A percentile compares a stretch with the other conserved stretches of the same genome.
Evolutionary conservation across 1,140 invertebrate species (phyloP).

Genomic region (Diploscapter pachys): DNA sequence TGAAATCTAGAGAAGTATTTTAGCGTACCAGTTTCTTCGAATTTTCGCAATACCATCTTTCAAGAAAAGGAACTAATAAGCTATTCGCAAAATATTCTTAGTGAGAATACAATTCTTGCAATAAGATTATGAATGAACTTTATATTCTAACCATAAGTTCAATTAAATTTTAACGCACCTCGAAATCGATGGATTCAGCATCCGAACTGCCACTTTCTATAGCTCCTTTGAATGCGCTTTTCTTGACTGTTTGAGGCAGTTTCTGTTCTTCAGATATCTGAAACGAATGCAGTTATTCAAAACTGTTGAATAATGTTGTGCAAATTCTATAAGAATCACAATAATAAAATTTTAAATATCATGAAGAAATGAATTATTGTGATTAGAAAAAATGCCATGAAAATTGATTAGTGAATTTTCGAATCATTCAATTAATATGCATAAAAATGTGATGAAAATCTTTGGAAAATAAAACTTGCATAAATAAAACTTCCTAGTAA

Average conservation of each 20-base stretch:
- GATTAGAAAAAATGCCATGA: background rate
- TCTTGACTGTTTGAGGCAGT: background rate
- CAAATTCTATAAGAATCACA: background rate
- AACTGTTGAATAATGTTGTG: background rate
- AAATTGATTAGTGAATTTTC: background rate
- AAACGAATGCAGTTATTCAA: background rate
- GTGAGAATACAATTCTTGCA: too few species aligned
- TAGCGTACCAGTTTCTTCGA: too few species aligned
- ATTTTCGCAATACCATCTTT: too few species aligned
- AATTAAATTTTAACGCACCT: background rate
- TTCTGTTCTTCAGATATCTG: background rate
- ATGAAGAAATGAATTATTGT: background rate
- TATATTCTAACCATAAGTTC: too few species aligned
- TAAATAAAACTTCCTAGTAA: background rate
- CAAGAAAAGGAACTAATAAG: too few species aligned
- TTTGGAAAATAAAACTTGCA: background rate
- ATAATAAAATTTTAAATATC: background rate
- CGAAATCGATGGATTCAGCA: slow-evolving; percentile 4
- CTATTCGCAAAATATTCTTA: too few species aligned
- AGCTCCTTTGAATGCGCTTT: slow-evolving; percentile 2
- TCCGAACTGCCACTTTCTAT: slow-evolving; percentile 1
- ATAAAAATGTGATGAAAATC: background rate
- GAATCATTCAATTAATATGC: background rate
- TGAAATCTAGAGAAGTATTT: too few species aligned
- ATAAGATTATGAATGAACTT: too few species aligned